Evolutionary conservation across 2,113 vertebrate genomes (phyloP).

Genomic region (Gambusia holbrooki): DNA sequence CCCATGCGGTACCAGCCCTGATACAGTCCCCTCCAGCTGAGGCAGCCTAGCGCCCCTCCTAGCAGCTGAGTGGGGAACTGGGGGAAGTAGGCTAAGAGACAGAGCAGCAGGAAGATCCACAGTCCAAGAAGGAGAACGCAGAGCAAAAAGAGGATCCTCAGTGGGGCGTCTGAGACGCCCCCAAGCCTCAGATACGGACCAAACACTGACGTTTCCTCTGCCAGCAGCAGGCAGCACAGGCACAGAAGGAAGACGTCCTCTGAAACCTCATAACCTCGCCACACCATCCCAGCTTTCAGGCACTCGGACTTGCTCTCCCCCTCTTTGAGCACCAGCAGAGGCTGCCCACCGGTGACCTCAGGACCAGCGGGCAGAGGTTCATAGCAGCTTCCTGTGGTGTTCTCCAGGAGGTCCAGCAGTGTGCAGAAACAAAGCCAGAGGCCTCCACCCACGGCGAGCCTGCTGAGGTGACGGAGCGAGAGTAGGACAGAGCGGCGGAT

Average conservation of each 20-base stretch:
- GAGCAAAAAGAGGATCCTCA: conserved; percentile 88
- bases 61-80: conserved; percentile 87
- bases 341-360: conserved; percentile 48
- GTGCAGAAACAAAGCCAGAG: conserved; percentile 84
- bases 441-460: conserved; percentile 81
- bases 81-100: conserved; percentile 86
- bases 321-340: conserved; percentile 81
- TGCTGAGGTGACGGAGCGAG: conserved; percentile 83
- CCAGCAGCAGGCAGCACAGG: conserved; percentile 87
- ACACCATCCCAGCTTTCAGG: conserved; percentile 82
- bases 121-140: conserved; percentile 85
- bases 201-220: conserved; percentile 86
- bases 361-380: conserved; percentile 67
- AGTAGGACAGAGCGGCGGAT: conserved; percentile 80
- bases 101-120: conserved; percentile 87
- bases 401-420: conserved; percentile 83
- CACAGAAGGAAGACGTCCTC: conserved; percentile 88
- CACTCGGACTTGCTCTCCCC: conserved; percentile 82
- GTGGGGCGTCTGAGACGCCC: conserved; percentile 78
- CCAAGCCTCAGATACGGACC: conserved; percentile 86
- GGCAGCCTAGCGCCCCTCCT: conserved; percentile 85
- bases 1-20: conserved; percentile 85
- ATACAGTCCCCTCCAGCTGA: conserved; percentile 90
- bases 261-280: conserved; percentile 88
- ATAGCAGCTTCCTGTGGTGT: conserved; percentile 87